A percentile compares a stretch with the other conserved stretches of the same genome.
These are phyloP conservation scores for Akabosia matsudoensis DNA, from an alignment of 1,140 invertebrate species.

Conservation along the genomic window DNA sequence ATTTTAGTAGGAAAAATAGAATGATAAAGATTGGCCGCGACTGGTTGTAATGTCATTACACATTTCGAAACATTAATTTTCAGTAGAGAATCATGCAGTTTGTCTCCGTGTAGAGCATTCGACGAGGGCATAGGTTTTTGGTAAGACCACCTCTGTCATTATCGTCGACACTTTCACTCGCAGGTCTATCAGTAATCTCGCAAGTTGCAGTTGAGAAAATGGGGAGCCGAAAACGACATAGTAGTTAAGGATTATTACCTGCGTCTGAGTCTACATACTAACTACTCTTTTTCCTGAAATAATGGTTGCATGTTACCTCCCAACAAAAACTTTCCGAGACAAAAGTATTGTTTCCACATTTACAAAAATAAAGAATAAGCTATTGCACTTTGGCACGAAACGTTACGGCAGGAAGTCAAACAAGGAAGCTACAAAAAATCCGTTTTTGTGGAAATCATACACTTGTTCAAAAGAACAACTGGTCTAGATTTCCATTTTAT, in stretches of 20 bases:
- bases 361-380: no score
- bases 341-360: no score
- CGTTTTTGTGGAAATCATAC: background rate
- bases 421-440: background rate
- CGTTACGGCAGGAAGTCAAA: background rate
- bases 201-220: background rate
- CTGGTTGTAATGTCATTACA: background rate
- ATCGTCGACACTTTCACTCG: background rate
- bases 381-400: no score
- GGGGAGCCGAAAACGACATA: background rate
- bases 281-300: background rate
- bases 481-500: conserved; percentile 23
- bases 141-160: background rate
- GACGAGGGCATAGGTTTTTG: background rate
- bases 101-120: no score
- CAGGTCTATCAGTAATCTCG: background rate
- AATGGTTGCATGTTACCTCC: background rate
- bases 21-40: background rate
- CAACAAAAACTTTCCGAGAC: no score
- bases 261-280: background rate
- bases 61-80: no score
- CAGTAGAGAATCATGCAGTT: background rate
- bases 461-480: background rate
- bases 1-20: background rate
- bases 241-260: background rate